Evolutionary conservation across 2,113 vertebrate genomes (phyloP), one percentile per base, ranked within the genome.

Genomic region (Actenoides lindsayi): DNA sequence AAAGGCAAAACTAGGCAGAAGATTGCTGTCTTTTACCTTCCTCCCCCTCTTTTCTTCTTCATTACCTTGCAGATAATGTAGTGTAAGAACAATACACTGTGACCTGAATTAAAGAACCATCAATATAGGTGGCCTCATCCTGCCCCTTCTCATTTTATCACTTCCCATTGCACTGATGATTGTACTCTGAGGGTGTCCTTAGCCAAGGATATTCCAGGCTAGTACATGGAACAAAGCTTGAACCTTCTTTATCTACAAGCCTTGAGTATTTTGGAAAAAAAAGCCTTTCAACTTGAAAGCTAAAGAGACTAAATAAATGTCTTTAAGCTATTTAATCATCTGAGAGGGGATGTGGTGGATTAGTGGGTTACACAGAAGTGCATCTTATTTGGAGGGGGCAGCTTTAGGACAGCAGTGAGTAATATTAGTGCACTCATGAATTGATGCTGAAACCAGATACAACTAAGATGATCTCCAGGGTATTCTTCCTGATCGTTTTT

Each of bases 401-500:
- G 48, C 19, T 92, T 89, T 81, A 92, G 79, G 86, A 88, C 37
- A 94, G 23, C 35, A 81, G 17, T 67, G 60, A 92, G 69, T 75
- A 96, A 81, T 54, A 35, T 50, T 30, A 81, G 73, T 60, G 39
- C 76, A 89, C 16, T 81, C 73, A 75, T 13, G 56, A 92, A 89
- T 5, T 94, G 83, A 94, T 91, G 60, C 17, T 94, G 83, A 95
- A 97, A 94, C 37, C 76, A 96, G 87, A 92, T 78, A 87, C 23
- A 48, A 27, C 54, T 46, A 67, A 63, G 65, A 83, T 78, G 13
- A 71, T 96, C 64, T 89, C 80, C 73, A 87, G 60, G 31, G 51
- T 91, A 87, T 94, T 93, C 60, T 44, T 95, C 31, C 27, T 53
- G 48, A 92, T 96, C 57, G 39, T 93, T 94, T 95, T 96, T 94